Conservation (phyloP, 2,888 invertebrate genomes). For the Sussaba pulchella region DNA sequence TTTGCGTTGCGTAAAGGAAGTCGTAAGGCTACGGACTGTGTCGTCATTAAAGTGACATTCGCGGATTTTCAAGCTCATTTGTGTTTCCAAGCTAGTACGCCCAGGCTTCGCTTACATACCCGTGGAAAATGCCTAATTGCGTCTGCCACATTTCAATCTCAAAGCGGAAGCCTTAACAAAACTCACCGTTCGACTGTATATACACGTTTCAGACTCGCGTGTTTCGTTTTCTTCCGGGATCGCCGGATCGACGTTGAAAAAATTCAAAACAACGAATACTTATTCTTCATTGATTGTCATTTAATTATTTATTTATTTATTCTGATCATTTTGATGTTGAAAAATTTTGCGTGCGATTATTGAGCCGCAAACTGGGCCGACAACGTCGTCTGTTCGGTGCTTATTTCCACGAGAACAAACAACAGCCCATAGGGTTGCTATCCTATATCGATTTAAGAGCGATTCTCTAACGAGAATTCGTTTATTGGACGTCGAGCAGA, state of each 20-base stretch:
- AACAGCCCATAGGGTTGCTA: slow-evolving; percentile 27
- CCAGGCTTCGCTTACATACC: slow-evolving; percentile 38
- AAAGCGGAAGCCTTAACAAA: slow-evolving; percentile 48
- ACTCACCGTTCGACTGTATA: slow-evolving; percentile 18
- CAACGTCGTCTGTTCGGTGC: slow-evolving; percentile 24
- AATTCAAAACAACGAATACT: neutral
- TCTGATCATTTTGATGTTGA: neutral
- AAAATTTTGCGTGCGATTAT: slow-evolving; percentile 18
- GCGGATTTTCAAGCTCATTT: slow-evolving; percentile 50
- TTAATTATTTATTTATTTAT: neutral
- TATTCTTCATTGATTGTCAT: neutral
- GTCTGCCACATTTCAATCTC: slow-evolving; percentile 35
- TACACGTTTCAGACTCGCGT: slow-evolving; percentile 1
- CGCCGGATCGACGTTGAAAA: neutral
- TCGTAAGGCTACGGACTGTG: slow-evolving; percentile 58
- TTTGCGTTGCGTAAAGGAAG: slow-evolving; percentile 66
- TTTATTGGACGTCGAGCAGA: slow-evolving; percentile 36
- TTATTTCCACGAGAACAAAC: slow-evolving; percentile 59
- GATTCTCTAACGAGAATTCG: slow-evolving; percentile 52
- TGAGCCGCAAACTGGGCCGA: slow-evolving; percentile 49
- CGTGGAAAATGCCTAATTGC: slow-evolving; percentile 50
- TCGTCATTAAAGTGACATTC: slow-evolving; percentile 56
- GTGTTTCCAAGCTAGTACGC: slow-evolving; percentile 29
- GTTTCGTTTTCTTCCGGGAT: neutral
- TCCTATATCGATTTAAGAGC: slow-evolving; percentile 55